A percentile compares a stretch with the other conserved stretches of the same genome.
phyloP scores from a whole-genome alignment of 2,888 invertebrate species.

The Microctonus hyperodae region DNA sequence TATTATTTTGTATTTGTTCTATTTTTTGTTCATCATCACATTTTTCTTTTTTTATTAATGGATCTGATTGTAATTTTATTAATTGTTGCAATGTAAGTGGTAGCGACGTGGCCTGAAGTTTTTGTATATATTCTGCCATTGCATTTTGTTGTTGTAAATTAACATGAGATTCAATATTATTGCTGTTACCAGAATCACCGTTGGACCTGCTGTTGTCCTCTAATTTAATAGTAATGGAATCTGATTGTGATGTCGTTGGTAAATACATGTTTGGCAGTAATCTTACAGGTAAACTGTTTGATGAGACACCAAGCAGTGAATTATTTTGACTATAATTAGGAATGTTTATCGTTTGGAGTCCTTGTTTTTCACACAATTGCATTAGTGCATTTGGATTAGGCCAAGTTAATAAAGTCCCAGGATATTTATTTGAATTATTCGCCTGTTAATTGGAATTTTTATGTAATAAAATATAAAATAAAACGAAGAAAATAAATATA shows the following conservation, averaged over 20 bases:
- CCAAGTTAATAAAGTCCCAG: conserved; percentile 55
- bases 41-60: conserved; percentile 53
- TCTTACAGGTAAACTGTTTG: conserved; percentile 53
- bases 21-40: conserved; percentile 46
- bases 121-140: conserved; percentile 61
- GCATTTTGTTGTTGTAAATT: conserved; percentile 57
- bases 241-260: conserved; percentile 48
- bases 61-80: conserved; percentile 57
- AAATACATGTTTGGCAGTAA: conserved; percentile 56
- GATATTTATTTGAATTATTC: conserved; percentile 54
- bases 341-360: conserved; percentile 58
- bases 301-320: conserved; percentile 50
- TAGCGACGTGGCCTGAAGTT: conserved; percentile 57
- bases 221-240: conserved; percentile 37
- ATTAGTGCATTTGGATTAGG: conserved; percentile 56
- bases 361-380: conserved; percentile 56
- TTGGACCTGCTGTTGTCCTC: conserved; percentile 42
- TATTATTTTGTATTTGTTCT: conserved; percentile 55
- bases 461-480: background rate
- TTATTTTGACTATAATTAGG: conserved; percentile 58
- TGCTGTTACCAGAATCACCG: conserved; percentile 1
- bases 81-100: conserved; percentile 59
- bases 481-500: background rate
- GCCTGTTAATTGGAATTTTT: conserved; percentile 41
- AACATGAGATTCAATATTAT: conserved; percentile 45